phyloP scores from a whole-genome alignment of 2,113 vertebrate genomes.

The Amblyornis subalaris region DNA sequence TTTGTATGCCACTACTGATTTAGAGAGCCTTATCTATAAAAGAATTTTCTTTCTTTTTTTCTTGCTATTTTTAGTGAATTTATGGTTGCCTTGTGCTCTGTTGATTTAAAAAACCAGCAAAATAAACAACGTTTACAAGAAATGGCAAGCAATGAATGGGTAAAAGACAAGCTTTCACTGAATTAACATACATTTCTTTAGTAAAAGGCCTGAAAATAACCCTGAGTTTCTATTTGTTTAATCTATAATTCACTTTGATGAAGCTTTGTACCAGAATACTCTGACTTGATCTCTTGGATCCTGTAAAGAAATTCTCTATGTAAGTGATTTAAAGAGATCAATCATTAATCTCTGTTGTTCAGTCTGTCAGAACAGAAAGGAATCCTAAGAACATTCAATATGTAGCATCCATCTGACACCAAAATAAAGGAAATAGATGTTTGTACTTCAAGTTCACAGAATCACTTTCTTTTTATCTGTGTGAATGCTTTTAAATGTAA shows the following conservation, averaged over 20 bases:
- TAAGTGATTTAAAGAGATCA: not conserved
- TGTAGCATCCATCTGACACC: not conserved
- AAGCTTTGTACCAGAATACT: not conserved
- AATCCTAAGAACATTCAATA: not conserved
- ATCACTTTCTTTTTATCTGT: not conserved
- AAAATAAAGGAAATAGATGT: not conserved
- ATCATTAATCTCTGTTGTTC: not conserved
- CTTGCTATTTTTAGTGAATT: not conserved
- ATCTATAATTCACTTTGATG: slow-evolving; percentile 6
- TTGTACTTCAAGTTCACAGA: not conserved
- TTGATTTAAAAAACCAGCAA: not conserved
- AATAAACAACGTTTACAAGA: not conserved
- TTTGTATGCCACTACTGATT: not conserved
- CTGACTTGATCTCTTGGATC: not conserved
- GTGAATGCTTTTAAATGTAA: not conserved
- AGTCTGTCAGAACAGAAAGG: not conserved
- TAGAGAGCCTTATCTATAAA: not conserved
- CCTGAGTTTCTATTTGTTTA: not conserved
- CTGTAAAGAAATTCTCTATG: not conserved
- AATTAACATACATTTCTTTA: not conserved
- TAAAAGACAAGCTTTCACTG: not conserved
- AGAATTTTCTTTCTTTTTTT: not conserved
- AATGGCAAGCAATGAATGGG: not conserved
- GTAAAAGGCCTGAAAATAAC: not conserved
- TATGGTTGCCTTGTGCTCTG: not conserved